Percentiles rank a stretch among this genome's conserved stretches.
Conservation (phyloP, 2,888 invertebrate species). For the Protophormia terraenovae region DNA sequence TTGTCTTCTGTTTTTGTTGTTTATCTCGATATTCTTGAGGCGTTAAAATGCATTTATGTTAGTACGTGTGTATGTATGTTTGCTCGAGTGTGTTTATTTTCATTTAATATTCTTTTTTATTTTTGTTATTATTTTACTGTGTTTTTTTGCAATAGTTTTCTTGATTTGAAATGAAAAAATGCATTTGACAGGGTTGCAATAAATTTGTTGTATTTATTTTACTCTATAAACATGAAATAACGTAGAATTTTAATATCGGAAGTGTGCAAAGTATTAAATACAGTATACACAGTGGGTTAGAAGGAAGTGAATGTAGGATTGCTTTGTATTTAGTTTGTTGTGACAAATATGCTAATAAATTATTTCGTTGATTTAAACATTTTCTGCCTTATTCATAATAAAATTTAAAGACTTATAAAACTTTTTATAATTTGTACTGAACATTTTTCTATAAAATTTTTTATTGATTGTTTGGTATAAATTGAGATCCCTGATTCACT, state of each 20-base stretch:
- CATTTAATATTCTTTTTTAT: conserved; percentile 41
- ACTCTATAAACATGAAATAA: conserved; percentile 27
- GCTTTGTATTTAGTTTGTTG: background rate
- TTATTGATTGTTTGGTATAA: no score
- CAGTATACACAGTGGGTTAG: conserved; percentile 15
- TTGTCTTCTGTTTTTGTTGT: conserved; percentile 54
- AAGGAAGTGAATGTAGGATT: background rate
- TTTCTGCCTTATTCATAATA: no score
- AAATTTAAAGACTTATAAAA: no score
- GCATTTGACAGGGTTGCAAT: conserved; percentile 63
- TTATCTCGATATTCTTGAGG: conserved; percentile 59
- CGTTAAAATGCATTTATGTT: conserved; percentile 23
- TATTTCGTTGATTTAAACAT: background rate
- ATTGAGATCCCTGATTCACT: no score
- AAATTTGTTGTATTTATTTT: conserved; percentile 48
- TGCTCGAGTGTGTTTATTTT: conserved; percentile 30
- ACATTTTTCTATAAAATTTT: no score
- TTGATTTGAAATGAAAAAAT: conserved; percentile 28
- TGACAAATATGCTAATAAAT: no score
- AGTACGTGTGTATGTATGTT: background rate
- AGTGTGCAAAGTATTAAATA: conserved; percentile 41
- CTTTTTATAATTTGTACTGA: no score
- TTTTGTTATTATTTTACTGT: conserved; percentile 36
- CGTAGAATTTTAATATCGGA: conserved; percentile 37
- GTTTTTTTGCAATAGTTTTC: background rate